Percentiles rank a stretch among this genome's conserved stretches.
These are phyloP conservation scores for Cremastinae sp. DNA, from an alignment of 2,888 invertebrate species.

Conservation along the genomic window DNA sequence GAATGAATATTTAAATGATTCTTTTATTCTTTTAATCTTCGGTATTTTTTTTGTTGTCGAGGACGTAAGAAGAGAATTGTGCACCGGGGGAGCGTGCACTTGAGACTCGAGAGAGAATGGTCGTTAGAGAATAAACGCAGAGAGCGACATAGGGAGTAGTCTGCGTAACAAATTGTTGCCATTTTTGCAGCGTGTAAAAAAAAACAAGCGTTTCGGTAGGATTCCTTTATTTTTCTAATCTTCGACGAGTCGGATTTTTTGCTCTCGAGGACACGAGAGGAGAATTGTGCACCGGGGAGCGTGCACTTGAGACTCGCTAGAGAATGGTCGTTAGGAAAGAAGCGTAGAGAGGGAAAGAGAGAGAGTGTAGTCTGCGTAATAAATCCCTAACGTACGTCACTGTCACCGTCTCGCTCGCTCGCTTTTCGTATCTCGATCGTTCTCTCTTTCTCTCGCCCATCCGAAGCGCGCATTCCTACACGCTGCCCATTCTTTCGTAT, in stretches of 20 bases:
- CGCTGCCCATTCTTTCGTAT: constrained; percentile 38
- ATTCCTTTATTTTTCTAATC: not conserved
- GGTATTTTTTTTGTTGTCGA: constrained; percentile 24
- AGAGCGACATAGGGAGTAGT: not conserved
- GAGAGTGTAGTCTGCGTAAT: constrained; percentile 29
- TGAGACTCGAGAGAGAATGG: constrained; percentile 47
- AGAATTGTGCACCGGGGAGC: constrained; percentile 25
- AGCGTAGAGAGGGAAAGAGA: constrained; percentile 42
- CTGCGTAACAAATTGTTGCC: not conserved
- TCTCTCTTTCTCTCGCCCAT: constrained; percentile 34
- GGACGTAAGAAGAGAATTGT: constrained; percentile 21
- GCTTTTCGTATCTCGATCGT: no score
- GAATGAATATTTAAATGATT: no score
- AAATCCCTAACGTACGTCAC: constrained; percentile 15
- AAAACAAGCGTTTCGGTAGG: constrained; percentile 1
- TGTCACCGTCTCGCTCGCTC: constrained; percentile 16
- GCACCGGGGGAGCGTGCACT: constrained; percentile 36
- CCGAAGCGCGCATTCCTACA: constrained; percentile 49
- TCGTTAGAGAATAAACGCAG: constrained; percentile 37
- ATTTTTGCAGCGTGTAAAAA: no score
- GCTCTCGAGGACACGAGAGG: constrained; percentile 16
- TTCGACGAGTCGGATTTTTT: not conserved
- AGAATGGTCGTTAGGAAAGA: constrained; percentile 53
- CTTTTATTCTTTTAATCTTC: not conserved
- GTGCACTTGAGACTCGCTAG: constrained; percentile 46